phyloP scores from a whole-genome alignment of 53 echinoderm and acorn worm species.

The Patiria pectinifera region DNA sequence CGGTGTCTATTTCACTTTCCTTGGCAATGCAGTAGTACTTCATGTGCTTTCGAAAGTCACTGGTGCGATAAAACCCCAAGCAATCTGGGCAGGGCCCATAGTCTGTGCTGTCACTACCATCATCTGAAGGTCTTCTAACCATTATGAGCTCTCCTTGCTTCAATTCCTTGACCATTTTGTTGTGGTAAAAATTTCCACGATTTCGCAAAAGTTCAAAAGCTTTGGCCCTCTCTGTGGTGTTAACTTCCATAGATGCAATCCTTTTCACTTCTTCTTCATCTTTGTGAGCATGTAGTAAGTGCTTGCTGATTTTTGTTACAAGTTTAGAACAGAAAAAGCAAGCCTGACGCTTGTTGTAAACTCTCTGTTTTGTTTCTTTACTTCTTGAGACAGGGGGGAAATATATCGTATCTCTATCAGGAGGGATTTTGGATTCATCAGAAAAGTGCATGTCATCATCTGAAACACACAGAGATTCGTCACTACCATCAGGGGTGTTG shows the following conservation, averaged over 20 bases:
- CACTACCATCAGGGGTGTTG: too few relatives aligned
- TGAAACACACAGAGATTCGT: too few relatives aligned
- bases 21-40: constrained; percentile 39
- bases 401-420: too few relatives aligned
- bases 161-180: too few relatives aligned
- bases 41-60: constrained; percentile 39
- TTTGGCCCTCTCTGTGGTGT: constrained; percentile 28
- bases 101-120: too few relatives aligned
- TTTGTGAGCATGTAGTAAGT: constrained; percentile 39
- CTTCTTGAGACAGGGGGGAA: too few relatives aligned
- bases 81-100: constrained; percentile 63
- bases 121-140: too few relatives aligned
- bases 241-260: constrained; percentile 45
- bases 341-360: constrained; percentile 57
- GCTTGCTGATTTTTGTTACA: constrained; percentile 69
- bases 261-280: constrained; percentile 45
- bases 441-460: too few relatives aligned
- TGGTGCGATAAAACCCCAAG: constrained; percentile 52
- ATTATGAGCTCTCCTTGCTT: too few relatives aligned
- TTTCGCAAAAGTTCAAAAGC: constrained; percentile 63
- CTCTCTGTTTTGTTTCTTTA: too few relatives aligned
- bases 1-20: background rate
- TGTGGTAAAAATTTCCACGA: too few relatives aligned
- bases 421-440: too few relatives aligned
- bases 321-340: constrained; percentile 57